These are phyloP conservation scores for Sebastes nivosus DNA, from an alignment of 2,797 vertebrate genomes.

Conservation along the genomic window DNA sequence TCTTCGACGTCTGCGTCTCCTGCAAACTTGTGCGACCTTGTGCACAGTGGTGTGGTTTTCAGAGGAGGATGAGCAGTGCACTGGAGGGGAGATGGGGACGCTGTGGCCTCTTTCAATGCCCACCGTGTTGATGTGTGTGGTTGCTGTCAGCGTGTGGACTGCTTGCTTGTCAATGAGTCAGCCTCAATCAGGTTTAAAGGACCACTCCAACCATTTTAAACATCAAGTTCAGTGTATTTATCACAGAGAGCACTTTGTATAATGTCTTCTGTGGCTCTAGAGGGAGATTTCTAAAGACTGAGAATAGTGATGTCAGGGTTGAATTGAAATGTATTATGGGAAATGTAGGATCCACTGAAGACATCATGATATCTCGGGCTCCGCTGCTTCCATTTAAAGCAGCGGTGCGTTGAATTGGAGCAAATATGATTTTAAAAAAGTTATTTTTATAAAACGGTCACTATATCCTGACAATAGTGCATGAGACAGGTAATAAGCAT, in stretches of 20 bases:
- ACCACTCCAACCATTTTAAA: too few relatives aligned
- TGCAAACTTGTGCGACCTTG: constrained; percentile 43
- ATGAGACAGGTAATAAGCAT: too few relatives aligned
- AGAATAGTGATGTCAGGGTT: not conserved
- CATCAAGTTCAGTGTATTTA: not conserved
- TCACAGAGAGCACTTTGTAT: not conserved
- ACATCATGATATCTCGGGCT: not conserved
- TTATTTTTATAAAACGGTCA: too few relatives aligned
- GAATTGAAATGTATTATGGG: not conserved
- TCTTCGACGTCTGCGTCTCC: constrained; percentile 26
- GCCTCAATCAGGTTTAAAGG: not conserved
- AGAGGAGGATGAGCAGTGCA: constrained; percentile 9
- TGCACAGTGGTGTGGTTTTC: constrained; percentile 54
- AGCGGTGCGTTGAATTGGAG: too few relatives aligned
- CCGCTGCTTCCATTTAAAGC: not conserved
- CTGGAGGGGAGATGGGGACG: not conserved
- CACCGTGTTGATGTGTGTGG: constrained; percentile 19
- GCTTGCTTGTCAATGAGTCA: not conserved
- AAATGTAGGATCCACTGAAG: too few relatives aligned
- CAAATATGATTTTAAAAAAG: too few relatives aligned
- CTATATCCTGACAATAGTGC: too few relatives aligned
- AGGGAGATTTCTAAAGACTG: not conserved
- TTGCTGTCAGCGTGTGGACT: not conserved
- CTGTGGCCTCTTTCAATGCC: constrained; percentile 19
- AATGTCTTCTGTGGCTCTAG: not conserved